A percentile compares a stretch with the other conserved stretches of the same genome.
These are phyloP conservation scores for Spea multiplicata DNA, from an alignment of 2,113 vertebrate genomes.

Conservation along the genomic window DNA sequence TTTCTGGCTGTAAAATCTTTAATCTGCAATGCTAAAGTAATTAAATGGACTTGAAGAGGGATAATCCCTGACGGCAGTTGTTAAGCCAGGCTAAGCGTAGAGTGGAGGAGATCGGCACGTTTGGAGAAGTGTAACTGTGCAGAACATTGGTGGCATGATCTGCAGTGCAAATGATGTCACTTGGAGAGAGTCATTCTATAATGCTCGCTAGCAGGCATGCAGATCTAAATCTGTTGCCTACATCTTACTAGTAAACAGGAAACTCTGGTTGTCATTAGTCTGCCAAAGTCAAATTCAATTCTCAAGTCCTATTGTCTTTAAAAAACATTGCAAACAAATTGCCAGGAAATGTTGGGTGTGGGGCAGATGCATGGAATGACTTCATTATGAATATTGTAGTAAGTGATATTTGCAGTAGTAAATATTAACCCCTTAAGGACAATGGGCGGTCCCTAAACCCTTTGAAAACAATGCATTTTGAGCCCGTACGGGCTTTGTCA, in stretches of 20 bases:
- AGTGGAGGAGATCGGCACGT: neutral
- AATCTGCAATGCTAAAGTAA: conserved; percentile 29
- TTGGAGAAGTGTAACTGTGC: neutral
- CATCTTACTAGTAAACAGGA: neutral
- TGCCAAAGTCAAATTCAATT: neutral
- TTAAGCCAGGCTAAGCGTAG: conserved; percentile 1
- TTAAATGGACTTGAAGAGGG: conserved; percentile 25
- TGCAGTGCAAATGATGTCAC: neutral
- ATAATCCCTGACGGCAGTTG: conserved; percentile 19
- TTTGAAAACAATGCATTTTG: no score
- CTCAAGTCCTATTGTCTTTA: neutral
- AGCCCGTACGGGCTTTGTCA: no score
- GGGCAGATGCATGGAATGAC: neutral
- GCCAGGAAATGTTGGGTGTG: neutral
- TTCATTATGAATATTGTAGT: no score
- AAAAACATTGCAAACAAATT: neutral
- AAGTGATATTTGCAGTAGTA: no score
- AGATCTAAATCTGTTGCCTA: neutral
- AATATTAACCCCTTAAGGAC: no score
- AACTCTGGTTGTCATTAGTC: conserved; percentile 14
- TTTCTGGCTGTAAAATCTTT: conserved; percentile 1
- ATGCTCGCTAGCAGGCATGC: neutral
- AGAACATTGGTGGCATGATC: neutral
- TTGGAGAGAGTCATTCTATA: neutral
- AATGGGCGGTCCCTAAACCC: no score